Conservation (phyloP, 2,888 invertebrate species). For the Athetis lepigone region DNA sequence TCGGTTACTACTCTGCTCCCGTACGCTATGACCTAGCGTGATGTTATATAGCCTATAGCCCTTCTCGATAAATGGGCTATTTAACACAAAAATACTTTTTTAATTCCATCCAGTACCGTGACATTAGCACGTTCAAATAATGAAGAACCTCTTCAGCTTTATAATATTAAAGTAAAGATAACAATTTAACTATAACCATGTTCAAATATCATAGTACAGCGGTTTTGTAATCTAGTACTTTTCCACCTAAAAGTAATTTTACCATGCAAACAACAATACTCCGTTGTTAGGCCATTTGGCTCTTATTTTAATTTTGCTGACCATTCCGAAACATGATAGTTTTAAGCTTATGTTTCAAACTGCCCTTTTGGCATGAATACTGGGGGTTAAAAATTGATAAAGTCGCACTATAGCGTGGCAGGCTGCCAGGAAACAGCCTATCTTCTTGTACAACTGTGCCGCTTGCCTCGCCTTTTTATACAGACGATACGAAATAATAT, state of each 20-base stretch:
- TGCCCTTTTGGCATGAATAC: constrained; percentile 48
- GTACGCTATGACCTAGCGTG: too few relatives aligned
- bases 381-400: constrained; percentile 50
- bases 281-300: constrained; percentile 29
- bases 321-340: constrained; percentile 45
- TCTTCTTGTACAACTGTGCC: constrained; percentile 32
- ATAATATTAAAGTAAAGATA: too few relatives aligned
- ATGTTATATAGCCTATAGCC: too few relatives aligned
- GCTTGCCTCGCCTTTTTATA: constrained; percentile 25
- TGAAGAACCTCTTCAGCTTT: too few relatives aligned
- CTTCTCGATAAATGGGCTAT: too few relatives aligned
- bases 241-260: neutral
- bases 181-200: too few relatives aligned
- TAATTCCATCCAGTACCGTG: too few relatives aligned
- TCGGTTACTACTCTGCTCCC: too few relatives aligned
- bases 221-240: neutral
- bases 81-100: too few relatives aligned
- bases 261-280: neutral
- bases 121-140: too few relatives aligned
- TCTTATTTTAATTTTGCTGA: constrained; percentile 39
- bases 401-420: constrained; percentile 46
- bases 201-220: too few relatives aligned
- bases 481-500: neutral
- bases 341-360: constrained; percentile 40
- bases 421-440: constrained; percentile 32